These are phyloP conservation scores for Dexiosoma caninum DNA, from an alignment of 2,888 invertebrate genomes.

Conservation along the genomic window DNA sequence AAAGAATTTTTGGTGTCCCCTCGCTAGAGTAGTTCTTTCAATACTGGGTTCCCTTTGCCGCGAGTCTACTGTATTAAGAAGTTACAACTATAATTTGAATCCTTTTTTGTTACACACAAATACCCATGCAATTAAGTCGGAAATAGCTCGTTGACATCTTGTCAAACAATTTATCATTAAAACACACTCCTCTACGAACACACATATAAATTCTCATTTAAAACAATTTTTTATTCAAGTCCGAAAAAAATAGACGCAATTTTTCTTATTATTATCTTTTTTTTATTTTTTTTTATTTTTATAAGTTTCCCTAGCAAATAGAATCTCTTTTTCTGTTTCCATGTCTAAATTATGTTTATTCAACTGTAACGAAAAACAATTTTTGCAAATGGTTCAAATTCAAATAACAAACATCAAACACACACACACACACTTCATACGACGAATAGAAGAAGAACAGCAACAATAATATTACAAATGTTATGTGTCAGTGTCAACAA, in stretches of 20 bases:
- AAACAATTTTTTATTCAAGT: slow-evolving; percentile 42
- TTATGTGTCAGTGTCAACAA: slow-evolving; percentile 69
- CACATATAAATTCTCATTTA: slow-evolving; percentile 11
- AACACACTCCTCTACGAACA: slow-evolving; percentile 34
- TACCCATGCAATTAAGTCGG: slow-evolving; percentile 55
- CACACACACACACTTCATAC: background rate
- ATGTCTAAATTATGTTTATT: slow-evolving; percentile 70
- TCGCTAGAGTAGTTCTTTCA: too few species aligned
- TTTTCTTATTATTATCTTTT: too few species aligned
- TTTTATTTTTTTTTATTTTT: slow-evolving; percentile 17
- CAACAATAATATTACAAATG: slow-evolving; percentile 67
- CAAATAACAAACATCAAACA: slow-evolving; percentile 40
- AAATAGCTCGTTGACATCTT: slow-evolving; percentile 69
- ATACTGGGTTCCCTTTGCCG: too few species aligned
- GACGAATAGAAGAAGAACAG: slow-evolving; percentile 16
- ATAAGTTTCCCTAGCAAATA: background rate
- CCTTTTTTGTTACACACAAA: background rate
- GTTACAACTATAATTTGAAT: background rate
- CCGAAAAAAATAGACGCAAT: slow-evolving; percentile 35
- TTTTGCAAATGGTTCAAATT: slow-evolving; percentile 70
- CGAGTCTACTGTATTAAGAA: too few species aligned
- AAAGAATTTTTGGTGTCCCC: too few species aligned
- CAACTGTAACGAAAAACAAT: slow-evolving; percentile 76
- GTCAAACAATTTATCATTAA: slow-evolving; percentile 68
- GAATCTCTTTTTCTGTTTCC: background rate